Conservation (phyloP, 1,140 invertebrate genomes). For the Camponotus pennsylvanicus region DNA sequence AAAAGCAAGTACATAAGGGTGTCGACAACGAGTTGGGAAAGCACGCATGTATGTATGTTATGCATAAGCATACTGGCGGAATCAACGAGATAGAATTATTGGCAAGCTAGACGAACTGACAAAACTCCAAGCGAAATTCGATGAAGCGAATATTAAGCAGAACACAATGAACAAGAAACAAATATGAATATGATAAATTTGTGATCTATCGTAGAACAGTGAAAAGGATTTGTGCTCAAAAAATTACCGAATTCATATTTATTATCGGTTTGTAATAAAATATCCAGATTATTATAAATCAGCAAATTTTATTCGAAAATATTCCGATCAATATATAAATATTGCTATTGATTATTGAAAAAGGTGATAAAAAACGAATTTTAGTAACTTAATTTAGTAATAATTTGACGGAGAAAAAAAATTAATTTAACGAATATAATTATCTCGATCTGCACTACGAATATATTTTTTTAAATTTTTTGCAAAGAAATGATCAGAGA, state of each 20-base stretch:
- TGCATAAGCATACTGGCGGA: slow-evolving; percentile 2
- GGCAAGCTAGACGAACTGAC: slow-evolving; percentile 11
- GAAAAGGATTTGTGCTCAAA: neutral
- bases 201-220: neutral
- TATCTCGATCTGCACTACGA: neutral
- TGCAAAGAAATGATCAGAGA: slow-evolving; percentile 8
- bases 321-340: neutral
- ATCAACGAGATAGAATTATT: slow-evolving; percentile 1
- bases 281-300: neutral
- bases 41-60: slow-evolving; percentile 16
- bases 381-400: neutral
- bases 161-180: neutral
- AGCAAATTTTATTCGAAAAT: neutral
- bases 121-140: slow-evolving; percentile 9
- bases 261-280: neutral
- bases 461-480: slow-evolving; percentile 8
- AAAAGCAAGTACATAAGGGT: slow-evolving; percentile 23
- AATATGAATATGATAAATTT: neutral
- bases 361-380: neutral
- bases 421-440: slow-evolving; percentile 19
- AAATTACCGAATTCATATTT: slow-evolving; percentile 1
- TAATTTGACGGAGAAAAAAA: neutral
- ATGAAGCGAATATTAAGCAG: slow-evolving; percentile 20
- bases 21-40: slow-evolving; percentile 65
- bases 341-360: neutral